phyloP scores from a whole-genome alignment of 2,888 invertebrate species.

The Athalia circularis region DNA sequence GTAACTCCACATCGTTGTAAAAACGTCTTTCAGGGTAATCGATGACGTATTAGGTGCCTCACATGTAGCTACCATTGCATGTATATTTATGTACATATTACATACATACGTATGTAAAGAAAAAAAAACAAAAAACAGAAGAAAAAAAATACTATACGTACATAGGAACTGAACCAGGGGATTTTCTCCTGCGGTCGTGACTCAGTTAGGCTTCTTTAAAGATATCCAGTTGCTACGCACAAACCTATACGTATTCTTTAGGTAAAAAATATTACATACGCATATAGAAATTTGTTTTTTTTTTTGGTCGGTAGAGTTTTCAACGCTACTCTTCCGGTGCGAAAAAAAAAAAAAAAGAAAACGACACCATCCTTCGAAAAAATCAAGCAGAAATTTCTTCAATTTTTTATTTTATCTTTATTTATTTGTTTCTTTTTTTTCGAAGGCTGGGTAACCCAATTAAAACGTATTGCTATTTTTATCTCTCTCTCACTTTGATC shows the following conservation, averaged over 20 bases:
- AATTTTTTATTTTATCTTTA: too few species aligned
- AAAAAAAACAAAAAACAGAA: background rate
- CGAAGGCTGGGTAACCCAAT: constrained; percentile 23
- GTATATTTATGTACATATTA: too few species aligned
- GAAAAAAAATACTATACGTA: background rate
- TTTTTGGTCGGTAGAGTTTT: background rate
- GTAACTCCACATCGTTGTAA: too few species aligned
- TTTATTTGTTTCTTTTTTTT: too few species aligned
- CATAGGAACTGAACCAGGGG: background rate
- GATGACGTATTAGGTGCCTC: too few species aligned
- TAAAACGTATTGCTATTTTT: constrained; percentile 20
- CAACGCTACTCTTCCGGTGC: too few species aligned
- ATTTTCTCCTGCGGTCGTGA: constrained; percentile 36
- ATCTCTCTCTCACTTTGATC: constrained; percentile 33
- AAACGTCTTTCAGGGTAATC: too few species aligned
- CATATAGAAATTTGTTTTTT: background rate
- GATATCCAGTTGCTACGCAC: constrained; percentile 35
- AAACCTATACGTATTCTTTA: background rate
- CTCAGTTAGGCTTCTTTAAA: constrained; percentile 34
- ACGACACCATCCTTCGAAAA: background rate
- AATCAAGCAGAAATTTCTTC: background rate
- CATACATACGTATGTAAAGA: background rate
- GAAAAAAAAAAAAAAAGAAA: background rate
- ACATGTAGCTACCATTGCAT: too few species aligned
- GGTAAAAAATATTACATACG: background rate